phyloP scores from a whole-genome alignment of 2,797 vertebrate species.

The Tokudaia muenninki region DNA sequence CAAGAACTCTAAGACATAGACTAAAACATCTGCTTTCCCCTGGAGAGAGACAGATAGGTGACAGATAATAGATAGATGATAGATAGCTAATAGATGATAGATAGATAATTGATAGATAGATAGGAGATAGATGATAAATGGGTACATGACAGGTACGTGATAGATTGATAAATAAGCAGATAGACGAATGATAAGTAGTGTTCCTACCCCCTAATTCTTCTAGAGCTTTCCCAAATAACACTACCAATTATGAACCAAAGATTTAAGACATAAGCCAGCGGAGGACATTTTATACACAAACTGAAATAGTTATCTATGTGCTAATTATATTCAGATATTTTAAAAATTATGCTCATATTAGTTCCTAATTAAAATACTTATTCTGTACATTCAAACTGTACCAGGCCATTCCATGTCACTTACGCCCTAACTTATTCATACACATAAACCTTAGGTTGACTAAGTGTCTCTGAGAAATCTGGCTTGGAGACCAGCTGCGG shows the following conservation, averaged over 20 bases:
- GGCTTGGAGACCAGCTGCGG: neutral
- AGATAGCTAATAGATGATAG: too few relatives aligned
- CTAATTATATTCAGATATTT: neutral
- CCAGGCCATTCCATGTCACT: neutral
- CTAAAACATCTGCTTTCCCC: neutral
- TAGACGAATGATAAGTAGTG: neutral
- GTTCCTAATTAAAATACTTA: neutral
- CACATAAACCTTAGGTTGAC: neutral
- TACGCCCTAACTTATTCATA: neutral
- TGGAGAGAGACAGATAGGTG: neutral
- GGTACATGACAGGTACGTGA: neutral
- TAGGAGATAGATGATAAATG: neutral
- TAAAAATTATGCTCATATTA: neutral
- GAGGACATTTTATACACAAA: neutral
- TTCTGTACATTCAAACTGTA: too few relatives aligned
- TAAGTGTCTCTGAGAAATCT: neutral
- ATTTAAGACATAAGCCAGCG: neutral
- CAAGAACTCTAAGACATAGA: neutral
- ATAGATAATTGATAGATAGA: too few relatives aligned
- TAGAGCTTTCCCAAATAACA: neutral
- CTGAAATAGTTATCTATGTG: neutral
- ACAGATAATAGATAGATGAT: neutral
- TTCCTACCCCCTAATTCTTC: neutral
- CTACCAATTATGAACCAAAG: neutral
- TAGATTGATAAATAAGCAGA: neutral